Percentiles rank a stretch among this genome's conserved stretches.
These are phyloP conservation scores for Lutraria lutraria DNA, from an alignment of 2,888 invertebrate genomes.

Conservation along the genomic window DNA sequence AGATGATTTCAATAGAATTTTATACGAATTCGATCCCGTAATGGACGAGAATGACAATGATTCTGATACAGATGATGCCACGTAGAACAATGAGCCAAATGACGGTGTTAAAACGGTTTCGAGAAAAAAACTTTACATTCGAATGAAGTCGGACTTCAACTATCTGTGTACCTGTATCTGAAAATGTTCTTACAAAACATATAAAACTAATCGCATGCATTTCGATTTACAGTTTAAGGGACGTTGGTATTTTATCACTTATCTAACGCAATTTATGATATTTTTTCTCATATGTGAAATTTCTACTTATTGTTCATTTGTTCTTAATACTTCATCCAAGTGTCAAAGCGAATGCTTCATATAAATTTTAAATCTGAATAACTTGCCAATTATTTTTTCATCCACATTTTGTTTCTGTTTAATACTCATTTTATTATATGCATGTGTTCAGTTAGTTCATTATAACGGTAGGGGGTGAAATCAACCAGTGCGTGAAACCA, in stretches of 20 bases:
- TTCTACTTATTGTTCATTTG: background rate
- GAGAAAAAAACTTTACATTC: no score
- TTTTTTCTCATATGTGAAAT: background rate
- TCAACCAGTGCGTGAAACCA: background rate
- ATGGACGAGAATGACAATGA: background rate
- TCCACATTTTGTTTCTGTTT: background rate
- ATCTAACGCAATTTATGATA: background rate
- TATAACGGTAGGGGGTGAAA: background rate
- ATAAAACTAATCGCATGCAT: no score
- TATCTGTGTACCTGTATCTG: no score
- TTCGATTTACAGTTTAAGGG: no score
- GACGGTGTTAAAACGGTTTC: background rate
- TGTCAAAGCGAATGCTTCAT: background rate
- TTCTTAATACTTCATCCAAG: background rate
- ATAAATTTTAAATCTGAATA: background rate
- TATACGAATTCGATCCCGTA: constrained; percentile 2
- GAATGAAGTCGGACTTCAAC: no score
- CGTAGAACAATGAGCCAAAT: background rate
- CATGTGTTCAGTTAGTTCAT: background rate
- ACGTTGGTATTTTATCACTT: no score
- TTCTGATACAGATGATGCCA: background rate
- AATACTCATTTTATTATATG: background rate
- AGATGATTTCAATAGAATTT: constrained; percentile 33
- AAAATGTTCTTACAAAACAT: no score
- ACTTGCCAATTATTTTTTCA: background rate